A percentile compares a stretch with the other conserved stretches of the same genome.
phyloP scores from a whole-genome alignment of 2,888 invertebrate genomes.

The Zootermopsis nevadensis region DNA sequence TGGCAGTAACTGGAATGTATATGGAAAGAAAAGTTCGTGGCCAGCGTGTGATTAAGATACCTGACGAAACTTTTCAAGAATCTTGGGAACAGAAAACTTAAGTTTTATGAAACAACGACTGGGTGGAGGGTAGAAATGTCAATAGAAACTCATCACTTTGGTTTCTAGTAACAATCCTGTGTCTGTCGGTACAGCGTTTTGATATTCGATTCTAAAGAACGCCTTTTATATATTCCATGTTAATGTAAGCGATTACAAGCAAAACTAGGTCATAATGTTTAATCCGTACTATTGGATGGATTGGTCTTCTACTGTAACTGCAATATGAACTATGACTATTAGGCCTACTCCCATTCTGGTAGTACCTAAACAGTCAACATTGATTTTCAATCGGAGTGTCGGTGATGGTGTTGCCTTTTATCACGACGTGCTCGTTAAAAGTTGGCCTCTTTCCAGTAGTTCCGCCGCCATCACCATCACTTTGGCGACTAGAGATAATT shows the following conservation, averaged over 20 bases:
- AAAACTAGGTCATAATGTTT: not conserved
- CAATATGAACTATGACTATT: not conserved
- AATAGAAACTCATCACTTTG: too few species aligned
- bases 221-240: too few species aligned
- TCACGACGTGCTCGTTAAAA: conserved; percentile 1
- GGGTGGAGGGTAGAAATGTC: too few species aligned
- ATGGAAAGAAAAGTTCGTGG: too few species aligned
- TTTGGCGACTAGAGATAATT: conserved; percentile 10
- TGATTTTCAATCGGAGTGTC: conserved; percentile 38
- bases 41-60: too few species aligned
- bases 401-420: not conserved
- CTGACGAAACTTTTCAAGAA: too few species aligned
- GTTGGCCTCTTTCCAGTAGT: conserved; percentile 27
- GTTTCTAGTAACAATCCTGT: too few species aligned
- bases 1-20: too few species aligned
- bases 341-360: not conserved
- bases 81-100: too few species aligned
- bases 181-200: not conserved
- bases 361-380: conserved; percentile 23
- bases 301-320: not conserved
- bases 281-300: not conserved
- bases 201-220: not conserved
- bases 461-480: not conserved
- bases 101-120: too few species aligned
- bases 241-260: not conserved